Conservation (phyloP, 2,888 invertebrate genomes). For the Mimachlamys varia region DNA sequence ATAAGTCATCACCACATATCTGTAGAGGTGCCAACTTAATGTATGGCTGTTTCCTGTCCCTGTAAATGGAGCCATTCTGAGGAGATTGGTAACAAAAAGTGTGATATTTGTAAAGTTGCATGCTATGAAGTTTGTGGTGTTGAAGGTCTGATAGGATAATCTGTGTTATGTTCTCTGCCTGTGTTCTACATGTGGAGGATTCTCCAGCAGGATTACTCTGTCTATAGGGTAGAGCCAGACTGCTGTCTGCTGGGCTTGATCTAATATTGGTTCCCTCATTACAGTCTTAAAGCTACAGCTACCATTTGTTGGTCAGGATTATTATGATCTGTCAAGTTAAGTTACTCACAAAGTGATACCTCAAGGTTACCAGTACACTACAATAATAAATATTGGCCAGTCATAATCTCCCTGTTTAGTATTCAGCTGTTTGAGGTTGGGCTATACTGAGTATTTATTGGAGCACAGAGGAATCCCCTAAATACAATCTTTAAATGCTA, state of each 20-base stretch:
- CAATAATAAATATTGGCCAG: neutral
- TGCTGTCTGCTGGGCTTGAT: neutral
- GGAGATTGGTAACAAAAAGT: neutral
- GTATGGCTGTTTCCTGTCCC: neutral
- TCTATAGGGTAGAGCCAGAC: neutral
- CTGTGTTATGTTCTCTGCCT: neutral
- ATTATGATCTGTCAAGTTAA: neutral
- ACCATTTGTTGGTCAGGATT: neutral
- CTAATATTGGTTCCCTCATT: neutral
- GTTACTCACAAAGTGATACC: neutral
- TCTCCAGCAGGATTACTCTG: neutral
- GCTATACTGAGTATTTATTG: no score
- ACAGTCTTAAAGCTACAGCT: neutral
- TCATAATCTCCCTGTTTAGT: no score
- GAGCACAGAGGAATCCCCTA: neutral
- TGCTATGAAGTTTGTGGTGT: neutral
- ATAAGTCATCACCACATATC: conserved; percentile 17
- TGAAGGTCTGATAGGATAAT: neutral
- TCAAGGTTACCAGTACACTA: neutral
- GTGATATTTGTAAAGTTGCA: conserved; percentile 13
- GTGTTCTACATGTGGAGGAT: neutral
- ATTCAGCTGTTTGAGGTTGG: no score
- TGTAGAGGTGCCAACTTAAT: conserved; percentile 1
- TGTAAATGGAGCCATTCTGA: neutral
- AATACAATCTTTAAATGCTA: no score